A percentile compares a stretch with the other conserved stretches of the same genome.
Conservation (phyloP, 2,888 invertebrate genomes). For the Phengaris arion region DNA sequence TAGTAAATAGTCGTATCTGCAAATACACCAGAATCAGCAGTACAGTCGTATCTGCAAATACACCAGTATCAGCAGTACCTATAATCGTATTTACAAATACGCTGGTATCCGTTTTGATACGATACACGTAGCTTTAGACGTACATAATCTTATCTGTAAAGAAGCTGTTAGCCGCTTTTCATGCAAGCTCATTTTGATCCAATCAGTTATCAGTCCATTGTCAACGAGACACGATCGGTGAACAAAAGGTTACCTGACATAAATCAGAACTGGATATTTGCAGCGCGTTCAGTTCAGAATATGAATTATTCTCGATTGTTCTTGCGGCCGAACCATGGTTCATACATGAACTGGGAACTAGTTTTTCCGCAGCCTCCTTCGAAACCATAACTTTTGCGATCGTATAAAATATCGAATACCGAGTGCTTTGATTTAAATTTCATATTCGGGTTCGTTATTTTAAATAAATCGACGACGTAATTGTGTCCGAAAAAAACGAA, state of each 20-base stretch:
- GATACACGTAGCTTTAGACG: neutral
- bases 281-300: slow-evolving; percentile 75
- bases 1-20: neutral
- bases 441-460: slow-evolving; percentile 15
- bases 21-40: neutral
- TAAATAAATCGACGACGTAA: slow-evolving; percentile 26
- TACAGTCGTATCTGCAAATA: neutral
- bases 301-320: slow-evolving; percentile 79
- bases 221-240: slow-evolving; percentile 56
- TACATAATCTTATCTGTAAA: neutral
- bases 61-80: neutral
- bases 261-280: slow-evolving; percentile 72
- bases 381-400: slow-evolving; percentile 23
- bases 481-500: slow-evolving; percentile 50
- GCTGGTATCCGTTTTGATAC: neutral
- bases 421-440: slow-evolving; percentile 13
- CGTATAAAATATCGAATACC: slow-evolving; percentile 58
- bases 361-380: slow-evolving; percentile 64
- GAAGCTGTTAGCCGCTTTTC: neutral
- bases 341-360: slow-evolving; percentile 79
- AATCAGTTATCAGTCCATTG: slow-evolving; percentile 76
- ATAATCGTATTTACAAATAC: neutral
- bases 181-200: slow-evolving; percentile 67
- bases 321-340: slow-evolving; percentile 75
- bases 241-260: slow-evolving; percentile 62